Evolutionary conservation across 2,888 invertebrate species (phyloP).

Genomic region (Trachelus troglodyta): DNA sequence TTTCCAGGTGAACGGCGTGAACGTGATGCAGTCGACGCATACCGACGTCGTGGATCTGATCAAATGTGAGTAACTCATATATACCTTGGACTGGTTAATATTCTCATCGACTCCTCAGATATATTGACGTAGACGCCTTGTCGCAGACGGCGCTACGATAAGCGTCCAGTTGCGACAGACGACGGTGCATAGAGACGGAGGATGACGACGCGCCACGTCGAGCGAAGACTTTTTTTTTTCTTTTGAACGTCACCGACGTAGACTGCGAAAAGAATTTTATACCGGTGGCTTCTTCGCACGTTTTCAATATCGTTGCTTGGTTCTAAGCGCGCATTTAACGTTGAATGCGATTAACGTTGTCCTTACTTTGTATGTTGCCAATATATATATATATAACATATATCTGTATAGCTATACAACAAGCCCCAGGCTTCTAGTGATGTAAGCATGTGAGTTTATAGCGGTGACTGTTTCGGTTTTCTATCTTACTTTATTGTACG

Average conservation of each 20-base stretch:
- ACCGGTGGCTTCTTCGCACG: not conserved
- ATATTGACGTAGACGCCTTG: too few relatives aligned
- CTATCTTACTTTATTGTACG: conserved; percentile 2
- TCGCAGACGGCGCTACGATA: too few relatives aligned
- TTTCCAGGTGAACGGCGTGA: conserved; percentile 88
- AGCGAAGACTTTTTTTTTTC: too few relatives aligned
- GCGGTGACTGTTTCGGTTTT: conserved; percentile 47
- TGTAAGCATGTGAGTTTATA: conserved; percentile 61
- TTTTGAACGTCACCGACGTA: too few relatives aligned
- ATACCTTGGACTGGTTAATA: not conserved
- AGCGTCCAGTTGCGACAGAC: too few relatives aligned
- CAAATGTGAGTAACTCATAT: conserved; percentile 77
- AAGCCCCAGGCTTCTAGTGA: conserved; percentile 42
- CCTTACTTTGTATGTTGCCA: not conserved
- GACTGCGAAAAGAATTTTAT: not conserved
- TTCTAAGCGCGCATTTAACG: not conserved
- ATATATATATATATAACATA: not conserved
- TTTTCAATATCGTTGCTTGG: not conserved
- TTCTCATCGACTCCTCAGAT: too few relatives aligned
- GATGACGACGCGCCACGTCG: too few relatives aligned
- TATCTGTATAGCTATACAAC: not conserved
- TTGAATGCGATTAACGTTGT: not conserved
- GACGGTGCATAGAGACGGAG: too few relatives aligned
- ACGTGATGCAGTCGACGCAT: conserved; percentile 92
- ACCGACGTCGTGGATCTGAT: conserved; percentile 96